Evolutionary conservation across 2,888 invertebrate genomes (phyloP), one percentile per base, ranked within the genome.

Genomic region (Amphipoea oculea): DNA sequence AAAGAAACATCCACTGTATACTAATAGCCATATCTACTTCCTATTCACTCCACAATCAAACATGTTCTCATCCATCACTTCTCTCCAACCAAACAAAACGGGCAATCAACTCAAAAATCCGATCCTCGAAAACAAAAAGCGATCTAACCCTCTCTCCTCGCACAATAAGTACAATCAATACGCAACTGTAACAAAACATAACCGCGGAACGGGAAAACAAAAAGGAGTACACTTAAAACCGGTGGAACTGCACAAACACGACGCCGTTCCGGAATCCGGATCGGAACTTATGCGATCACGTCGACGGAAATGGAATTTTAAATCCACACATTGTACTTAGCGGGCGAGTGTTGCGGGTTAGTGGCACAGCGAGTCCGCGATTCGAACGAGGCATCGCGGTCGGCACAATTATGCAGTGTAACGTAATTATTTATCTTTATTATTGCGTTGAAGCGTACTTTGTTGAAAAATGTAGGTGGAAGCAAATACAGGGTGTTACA

Each of bases 261-360:
- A 74, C 82, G 88, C 89, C 84, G 89, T 89, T 86, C 90, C 88
- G 90, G 90, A 89, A 89, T 93, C 93, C 94, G 93, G 94, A 92
- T 93, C 94, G 94, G 94, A 96, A 95, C 92, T 92, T 92, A 92
- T 92, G 92, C 92, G 95, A 95, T 94, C 95, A 94, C 94, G 94
- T 93, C 81, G 89, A 81, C 93, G 95, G 95, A 95, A 96, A 96
- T 96, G 95, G 96, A 96, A 96, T 96, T 96, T 96, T 96, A 96
- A 96, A 96, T 95, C 93, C 91, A 89, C 93, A 93, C 93, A 92
- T 94, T 93, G 94, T 94, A 92, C 92, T 94, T 94, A 93, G 91
- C 89, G 81, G 89, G 76, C 63, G 79, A 77, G 77, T 77, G 80
- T 68, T 73, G 82, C 57, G 67, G 84, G 84, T 83, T 85, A 83